Conservation (phyloP, 2,888 invertebrate genomes). For the Drosophila phalerata region DNA sequence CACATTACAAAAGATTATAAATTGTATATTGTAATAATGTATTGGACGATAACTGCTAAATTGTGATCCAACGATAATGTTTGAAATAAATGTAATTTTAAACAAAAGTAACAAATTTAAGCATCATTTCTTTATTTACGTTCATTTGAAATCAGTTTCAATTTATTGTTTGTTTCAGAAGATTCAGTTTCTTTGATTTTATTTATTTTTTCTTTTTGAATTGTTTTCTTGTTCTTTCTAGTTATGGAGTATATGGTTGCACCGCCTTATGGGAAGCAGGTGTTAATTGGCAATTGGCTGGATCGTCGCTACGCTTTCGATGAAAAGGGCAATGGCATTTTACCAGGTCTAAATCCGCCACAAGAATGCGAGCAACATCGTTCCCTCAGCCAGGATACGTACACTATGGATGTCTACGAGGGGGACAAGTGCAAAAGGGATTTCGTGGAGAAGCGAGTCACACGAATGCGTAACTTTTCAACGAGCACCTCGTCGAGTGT, state of each 20-base stretch:
- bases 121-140: background rate
- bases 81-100: background rate
- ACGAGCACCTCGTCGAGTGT: slow-evolving; percentile 31
- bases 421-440: background rate
- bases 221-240: background rate
- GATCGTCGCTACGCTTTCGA: slow-evolving; percentile 53
- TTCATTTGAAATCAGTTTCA: slow-evolving; percentile 10
- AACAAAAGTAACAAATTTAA: background rate
- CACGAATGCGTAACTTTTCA: slow-evolving; percentile 37
- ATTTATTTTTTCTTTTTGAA: slow-evolving; percentile 1
- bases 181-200: slow-evolving; percentile 2
- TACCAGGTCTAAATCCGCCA: slow-evolving; percentile 42
- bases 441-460: slow-evolving; percentile 35
- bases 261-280: slow-evolving; percentile 43
- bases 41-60: background rate
- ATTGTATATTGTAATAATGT: background rate
- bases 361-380: slow-evolving; percentile 49
- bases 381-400: slow-evolving; percentile 47
- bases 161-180: slow-evolving; percentile 4
- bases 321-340: slow-evolving; percentile 50
- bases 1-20: background rate
- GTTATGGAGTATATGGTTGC: slow-evolving; percentile 29
- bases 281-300: slow-evolving; percentile 65
- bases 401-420: slow-evolving; percentile 14
- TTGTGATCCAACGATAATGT: background rate